Evolutionary conservation across 2,797 vertebrate genomes (phyloP), one percentile per base, ranked within the genome.

Genomic region (Basileuterus tristriatus): DNA sequence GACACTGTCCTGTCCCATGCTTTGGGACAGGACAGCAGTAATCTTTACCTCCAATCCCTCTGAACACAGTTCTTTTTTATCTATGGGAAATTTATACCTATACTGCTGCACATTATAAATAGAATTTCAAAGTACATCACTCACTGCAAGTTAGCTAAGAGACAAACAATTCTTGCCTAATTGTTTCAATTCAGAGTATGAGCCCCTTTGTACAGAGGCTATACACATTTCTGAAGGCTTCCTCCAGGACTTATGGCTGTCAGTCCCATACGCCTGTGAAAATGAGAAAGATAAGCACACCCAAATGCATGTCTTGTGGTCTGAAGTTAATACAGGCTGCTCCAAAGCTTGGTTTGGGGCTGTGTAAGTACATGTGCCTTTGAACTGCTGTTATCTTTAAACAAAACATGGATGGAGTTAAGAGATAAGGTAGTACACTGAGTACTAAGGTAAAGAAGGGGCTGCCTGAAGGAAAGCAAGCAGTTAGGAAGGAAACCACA

Each of bases 401-500:
- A 67, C 6, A 89, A 80, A 89, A 70, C 17, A 44, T 9, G 82
- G 46, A 78, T 78, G 18, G 56, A 80, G 63, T 22, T 84, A 71
- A 69, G 78, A 87, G 75, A 72, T 69, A 80, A 74, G 60, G 21
- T 60, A 81, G 71, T 43, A 39, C 5, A 21, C 41, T 52, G 20
- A 59, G 60, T 36, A 20, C 11, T 82, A 44, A 62, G 53, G 52
- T 71, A 46, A 82, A 90, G 47, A 87, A 4, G 6, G 37, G 34
- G 64, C 34, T 65, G 41, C 77, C 64, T 87, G 74, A 79, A 89
- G 81, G 78, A 79, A 93, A 95, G 87, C 24, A 62, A 96, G 59
- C 96, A 93, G 96, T 96, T 96, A 96, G 82, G 89, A 94, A 96
- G 95, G 96, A 96, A 96, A 92, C 92, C 87, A 43, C 91, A 82